These are phyloP conservation scores for Hiodon tergisus DNA, from an alignment of 2,113 vertebrate species.

Conservation along the genomic window DNA sequence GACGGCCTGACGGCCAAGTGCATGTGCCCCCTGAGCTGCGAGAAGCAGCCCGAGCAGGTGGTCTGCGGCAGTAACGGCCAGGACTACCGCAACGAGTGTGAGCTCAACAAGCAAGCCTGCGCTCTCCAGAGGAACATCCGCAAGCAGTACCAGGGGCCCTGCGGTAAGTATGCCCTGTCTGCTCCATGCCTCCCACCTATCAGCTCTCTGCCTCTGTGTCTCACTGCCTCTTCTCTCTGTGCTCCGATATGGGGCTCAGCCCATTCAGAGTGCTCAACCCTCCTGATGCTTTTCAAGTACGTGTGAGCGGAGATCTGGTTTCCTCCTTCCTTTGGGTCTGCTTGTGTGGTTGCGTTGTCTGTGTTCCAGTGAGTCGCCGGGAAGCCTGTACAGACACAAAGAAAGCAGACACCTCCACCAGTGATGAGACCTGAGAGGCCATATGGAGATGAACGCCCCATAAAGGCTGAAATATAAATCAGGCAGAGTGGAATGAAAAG, in stretches of 20 bases:
- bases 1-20: slow-evolving; percentile 79
- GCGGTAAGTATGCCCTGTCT: slow-evolving; percentile 66
- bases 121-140: slow-evolving; percentile 77
- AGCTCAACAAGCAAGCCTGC: slow-evolving; percentile 81
- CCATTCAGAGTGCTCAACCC: background rate
- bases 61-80: slow-evolving; percentile 88
- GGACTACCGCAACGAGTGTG: slow-evolving; percentile 80
- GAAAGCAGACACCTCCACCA: slow-evolving; percentile 21
- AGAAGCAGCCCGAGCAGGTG: slow-evolving; percentile 40
- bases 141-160: slow-evolving; percentile 75
- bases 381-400: slow-evolving; percentile 28
- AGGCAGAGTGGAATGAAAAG: slow-evolving; percentile 6
- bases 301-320: too few relatives aligned
- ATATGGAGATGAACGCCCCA: slow-evolving; percentile 45
- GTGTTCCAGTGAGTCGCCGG: background rate
- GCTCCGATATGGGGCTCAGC: background rate
- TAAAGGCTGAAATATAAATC: slow-evolving; percentile 47
- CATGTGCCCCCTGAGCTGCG: slow-evolving; percentile 76
- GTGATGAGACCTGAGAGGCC: slow-evolving; percentile 39
- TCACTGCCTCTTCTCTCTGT: background rate
- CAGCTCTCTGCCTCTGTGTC: background rate
- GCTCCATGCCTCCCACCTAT: background rate
- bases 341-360: slow-evolving; percentile 33
- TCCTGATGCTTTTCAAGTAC: too few relatives aligned
- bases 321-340: background rate